Conservation (phyloP, 53 echinoderm and acorn worm genomes). For the Crossaster papposus region DNA sequence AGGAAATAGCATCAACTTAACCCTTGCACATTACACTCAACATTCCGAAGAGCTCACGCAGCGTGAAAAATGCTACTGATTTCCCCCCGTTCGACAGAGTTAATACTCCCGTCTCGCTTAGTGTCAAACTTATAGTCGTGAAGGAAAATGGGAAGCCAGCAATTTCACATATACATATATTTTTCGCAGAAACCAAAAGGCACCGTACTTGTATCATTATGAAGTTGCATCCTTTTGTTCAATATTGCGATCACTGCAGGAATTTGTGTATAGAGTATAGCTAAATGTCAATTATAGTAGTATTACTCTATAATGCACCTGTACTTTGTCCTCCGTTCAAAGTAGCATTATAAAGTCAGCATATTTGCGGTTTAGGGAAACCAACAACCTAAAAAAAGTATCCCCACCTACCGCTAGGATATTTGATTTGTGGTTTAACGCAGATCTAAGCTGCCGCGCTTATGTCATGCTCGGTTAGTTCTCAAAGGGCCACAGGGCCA, state of each 20-base stretch:
- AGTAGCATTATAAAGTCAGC: background rate
- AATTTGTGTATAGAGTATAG: too few species aligned
- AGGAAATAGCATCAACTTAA: conserved; percentile 17
- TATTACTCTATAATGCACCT: background rate
- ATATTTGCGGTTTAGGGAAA: background rate
- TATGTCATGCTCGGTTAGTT: background rate
- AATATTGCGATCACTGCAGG: too few species aligned
- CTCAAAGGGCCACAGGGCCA: background rate
- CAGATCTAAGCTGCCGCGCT: background rate
- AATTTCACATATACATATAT: background rate
- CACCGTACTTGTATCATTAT: too few species aligned
- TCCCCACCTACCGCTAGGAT: background rate
- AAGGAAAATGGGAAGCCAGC: background rate
- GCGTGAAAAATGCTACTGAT: conserved; percentile 1
- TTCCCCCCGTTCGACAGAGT: background rate
- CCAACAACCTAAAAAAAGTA: background rate
- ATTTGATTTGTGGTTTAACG: conserved; percentile 1
- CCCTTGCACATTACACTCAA: conserved; percentile 39
- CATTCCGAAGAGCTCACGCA: background rate
- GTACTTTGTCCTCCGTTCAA: background rate
- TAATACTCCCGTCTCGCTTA: conserved; percentile 22
- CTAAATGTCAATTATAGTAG: too few species aligned
- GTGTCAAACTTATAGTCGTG: background rate
- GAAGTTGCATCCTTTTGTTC: too few species aligned
- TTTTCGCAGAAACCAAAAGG: background rate